These are phyloP conservation scores for Acleris sparsana DNA, from an alignment of 2,888 invertebrate species.

Conservation along the genomic window DNA sequence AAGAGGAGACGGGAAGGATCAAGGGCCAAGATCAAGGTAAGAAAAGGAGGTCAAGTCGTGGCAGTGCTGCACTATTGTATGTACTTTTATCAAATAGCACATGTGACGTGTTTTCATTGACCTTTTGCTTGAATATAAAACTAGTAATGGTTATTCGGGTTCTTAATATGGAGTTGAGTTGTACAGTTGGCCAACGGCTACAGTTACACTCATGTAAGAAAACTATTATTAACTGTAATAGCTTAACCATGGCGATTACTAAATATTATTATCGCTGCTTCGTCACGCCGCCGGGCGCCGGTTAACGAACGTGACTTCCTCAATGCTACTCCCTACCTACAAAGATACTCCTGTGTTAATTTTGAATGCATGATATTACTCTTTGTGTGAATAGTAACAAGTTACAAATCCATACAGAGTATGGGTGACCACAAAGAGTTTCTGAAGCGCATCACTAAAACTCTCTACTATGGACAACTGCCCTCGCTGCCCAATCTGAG, in stretches of 20 bases:
- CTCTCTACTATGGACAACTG: constrained; percentile 93
- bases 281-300: constrained; percentile 17
- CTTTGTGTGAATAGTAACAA: constrained; percentile 22
- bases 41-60: constrained; percentile 58
- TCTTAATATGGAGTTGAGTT: not conserved
- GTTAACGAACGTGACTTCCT: constrained; percentile 20
- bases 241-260: not conserved
- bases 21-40: constrained; percentile 81
- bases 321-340: constrained; percentile 2
- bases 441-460: constrained; percentile 92
- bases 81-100: constrained; percentile 29
- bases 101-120: constrained; percentile 30
- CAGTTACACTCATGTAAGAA: not conserved
- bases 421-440: constrained; percentile 90
- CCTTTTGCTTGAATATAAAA: constrained; percentile 16
- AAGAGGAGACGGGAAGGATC: constrained; percentile 78
- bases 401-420: constrained; percentile 68
- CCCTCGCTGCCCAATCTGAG: constrained; percentile 89
- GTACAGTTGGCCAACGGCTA: not conserved
- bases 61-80: constrained; percentile 39
- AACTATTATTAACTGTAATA: not conserved
- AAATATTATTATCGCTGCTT: constrained; percentile 7
- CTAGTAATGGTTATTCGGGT: not conserved
- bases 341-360: constrained; percentile 15
- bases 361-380: not conserved